phyloP scores from a whole-genome alignment of 2,888 invertebrate species.

The Galerucella pusilla region DNA sequence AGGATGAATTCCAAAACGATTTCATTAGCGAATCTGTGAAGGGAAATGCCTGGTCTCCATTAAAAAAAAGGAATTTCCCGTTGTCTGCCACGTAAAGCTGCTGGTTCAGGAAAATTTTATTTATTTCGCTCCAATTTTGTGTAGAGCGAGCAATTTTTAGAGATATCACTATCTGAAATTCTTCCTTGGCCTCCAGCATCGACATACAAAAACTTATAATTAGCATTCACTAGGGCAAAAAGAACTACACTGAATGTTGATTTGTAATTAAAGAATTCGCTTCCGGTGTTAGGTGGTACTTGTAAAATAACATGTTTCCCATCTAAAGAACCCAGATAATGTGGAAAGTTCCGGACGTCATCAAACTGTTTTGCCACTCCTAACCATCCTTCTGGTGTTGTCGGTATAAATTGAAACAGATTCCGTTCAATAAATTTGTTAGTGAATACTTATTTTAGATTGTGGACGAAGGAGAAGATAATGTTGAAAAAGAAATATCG shows the following conservation, averaged over 20 bases:
- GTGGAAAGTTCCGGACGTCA: too few relatives aligned
- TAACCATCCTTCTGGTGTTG: too few relatives aligned
- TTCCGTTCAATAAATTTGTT: too few relatives aligned
- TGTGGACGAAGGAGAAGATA: not conserved
- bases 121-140: constrained; percentile 29
- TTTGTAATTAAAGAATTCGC: too few relatives aligned
- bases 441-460: not conserved
- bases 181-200: constrained; percentile 56
- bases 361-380: too few relatives aligned
- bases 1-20: constrained; percentile 37
- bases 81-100: constrained; percentile 35
- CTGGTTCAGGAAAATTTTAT: constrained; percentile 32
- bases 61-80: constrained; percentile 48
- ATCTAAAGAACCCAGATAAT: too few relatives aligned
- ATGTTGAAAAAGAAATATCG: not conserved
- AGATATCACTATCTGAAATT: constrained; percentile 56
- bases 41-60: constrained; percentile 49
- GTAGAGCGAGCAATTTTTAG: constrained; percentile 25
- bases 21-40: constrained; percentile 46
- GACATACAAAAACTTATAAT: constrained; percentile 53
- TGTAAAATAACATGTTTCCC: too few relatives aligned
- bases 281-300: too few relatives aligned
- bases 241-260: too few relatives aligned
- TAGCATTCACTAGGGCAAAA: too few relatives aligned
- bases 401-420: too few relatives aligned